Percentiles rank a stretch among this genome's conserved stretches.
These are phyloP conservation scores for Thelaira solivaga DNA, from an alignment of 2,888 invertebrate genomes.

Conservation along the genomic window DNA sequence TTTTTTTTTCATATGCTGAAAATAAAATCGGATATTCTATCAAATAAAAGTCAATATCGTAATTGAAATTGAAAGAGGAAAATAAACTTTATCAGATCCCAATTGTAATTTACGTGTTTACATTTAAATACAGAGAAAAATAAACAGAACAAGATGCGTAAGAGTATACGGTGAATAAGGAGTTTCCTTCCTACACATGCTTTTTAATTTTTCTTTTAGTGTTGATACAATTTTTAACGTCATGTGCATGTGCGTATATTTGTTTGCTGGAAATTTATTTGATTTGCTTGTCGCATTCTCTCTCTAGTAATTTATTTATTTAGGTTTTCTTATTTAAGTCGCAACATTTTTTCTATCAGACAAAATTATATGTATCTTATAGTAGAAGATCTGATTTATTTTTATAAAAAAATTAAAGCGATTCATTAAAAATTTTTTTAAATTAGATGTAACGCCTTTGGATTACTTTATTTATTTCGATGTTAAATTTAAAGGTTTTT, in stretches of 20 bases:
- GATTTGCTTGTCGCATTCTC: constrained; percentile 13
- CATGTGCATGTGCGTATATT: no score
- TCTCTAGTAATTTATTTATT: no score
- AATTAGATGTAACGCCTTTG: no score
- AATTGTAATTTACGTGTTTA: background rate
- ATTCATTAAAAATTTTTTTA: no score
- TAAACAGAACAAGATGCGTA: background rate
- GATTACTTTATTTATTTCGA: no score
- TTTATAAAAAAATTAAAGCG: no score
- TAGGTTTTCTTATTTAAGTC: constrained; percentile 30
- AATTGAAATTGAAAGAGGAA: background rate
- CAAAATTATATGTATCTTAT: no score
- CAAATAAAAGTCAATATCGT: constrained; percentile 23
- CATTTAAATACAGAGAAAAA: background rate
- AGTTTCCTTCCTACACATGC: background rate
- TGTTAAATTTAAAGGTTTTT: no score
- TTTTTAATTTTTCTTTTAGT: no score
- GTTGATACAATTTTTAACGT: no score
- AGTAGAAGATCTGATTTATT: no score
- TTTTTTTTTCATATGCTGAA: background rate
- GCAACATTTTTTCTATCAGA: background rate
- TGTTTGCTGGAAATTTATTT: constrained; percentile 20
- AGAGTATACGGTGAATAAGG: background rate
- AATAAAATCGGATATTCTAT: constrained; percentile 23
- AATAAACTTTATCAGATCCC: background rate